Base-by-base conservation (phyloP, 2,888 invertebrate species). In the Hirtodrosophila alboralis region DNA sequence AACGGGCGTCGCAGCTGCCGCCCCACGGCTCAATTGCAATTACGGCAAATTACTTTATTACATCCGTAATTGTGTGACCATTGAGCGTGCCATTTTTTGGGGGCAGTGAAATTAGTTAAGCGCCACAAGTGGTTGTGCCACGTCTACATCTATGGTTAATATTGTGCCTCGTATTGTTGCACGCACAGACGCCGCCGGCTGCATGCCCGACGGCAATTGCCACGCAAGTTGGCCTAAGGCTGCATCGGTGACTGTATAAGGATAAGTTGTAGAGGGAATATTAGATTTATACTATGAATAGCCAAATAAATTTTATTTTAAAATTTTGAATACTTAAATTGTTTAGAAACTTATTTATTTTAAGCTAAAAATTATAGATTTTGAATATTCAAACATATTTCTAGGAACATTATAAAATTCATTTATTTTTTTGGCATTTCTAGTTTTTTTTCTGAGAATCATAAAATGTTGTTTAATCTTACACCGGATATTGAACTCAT, bases 41-140 rank as follows among this genome's bases (percentile, higher is more conserved):
- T 89, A 89, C 87, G 87, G 81, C 85, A 89, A 89, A 89, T 89
- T 89, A 88, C 87, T 89, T 89, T 89, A 89, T 89, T 89, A 89
- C 89, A 87, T 89, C 89, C 89, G 89, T 89, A 89, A 89, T 89
- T 89, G 89, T 89, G 87, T 87, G 88, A 87, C 89, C 87, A 86
- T 86, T 79, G 75, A 87, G 88, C 87, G 84, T 88, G 87, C 85
- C 83, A 80, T 85, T 87, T 87, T 83, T 86, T n/a, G n/a, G 62
- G 81, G 71, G 68, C 65, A 66, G 60, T 64, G 63, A 72, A 81
- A 86, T 77, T 77, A 72, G 75, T 72, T 30, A 48, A 41, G 49
- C 60, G 70, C 84, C 74, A 84, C 84, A 84, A 84, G 88, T 87
- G 87, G 88, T 87, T 85, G 61, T 30, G 41, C 28, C 28, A 27